Conservation (phyloP, 2,113 vertebrate species). For the Serilophus lunatus region DNA sequence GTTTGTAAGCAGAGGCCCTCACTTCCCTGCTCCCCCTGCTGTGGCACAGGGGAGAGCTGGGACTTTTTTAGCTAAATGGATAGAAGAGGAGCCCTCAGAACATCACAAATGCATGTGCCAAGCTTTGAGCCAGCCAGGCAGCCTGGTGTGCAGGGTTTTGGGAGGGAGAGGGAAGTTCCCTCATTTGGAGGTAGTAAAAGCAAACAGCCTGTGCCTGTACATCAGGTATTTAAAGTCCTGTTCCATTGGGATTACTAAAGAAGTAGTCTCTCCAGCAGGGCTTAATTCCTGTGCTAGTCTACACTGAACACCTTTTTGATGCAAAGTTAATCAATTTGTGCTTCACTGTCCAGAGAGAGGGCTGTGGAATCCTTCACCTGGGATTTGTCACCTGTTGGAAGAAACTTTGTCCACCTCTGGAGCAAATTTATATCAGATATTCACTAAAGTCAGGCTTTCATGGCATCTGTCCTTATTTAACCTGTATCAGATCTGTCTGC, state of each 20-base stretch:
- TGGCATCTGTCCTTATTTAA: not conserved
- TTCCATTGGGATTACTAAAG: constrained; percentile 51
- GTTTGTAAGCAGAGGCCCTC: not conserved
- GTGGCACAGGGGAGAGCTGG: accelerated
- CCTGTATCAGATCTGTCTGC: not conserved
- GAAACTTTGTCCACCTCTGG: not conserved
- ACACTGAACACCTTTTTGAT: not conserved
- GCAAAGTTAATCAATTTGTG: not conserved
- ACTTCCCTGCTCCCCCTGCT: not conserved
- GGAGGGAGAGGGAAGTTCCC: not conserved
- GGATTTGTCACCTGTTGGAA: not conserved
- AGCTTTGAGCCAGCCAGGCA: not conserved
- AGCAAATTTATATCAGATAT: not conserved
- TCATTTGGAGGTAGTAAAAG: not conserved
- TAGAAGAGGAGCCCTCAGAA: not conserved
- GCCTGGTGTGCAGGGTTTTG: not conserved
- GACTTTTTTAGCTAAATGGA: not conserved
- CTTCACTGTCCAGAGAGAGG: not conserved
- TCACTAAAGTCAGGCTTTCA: not conserved
- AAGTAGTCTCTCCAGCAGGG: constrained; percentile 28
- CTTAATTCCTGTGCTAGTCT: constrained; percentile 46
- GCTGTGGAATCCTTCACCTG: not conserved
- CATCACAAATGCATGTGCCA: accelerated
- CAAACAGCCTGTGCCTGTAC: constrained; percentile 34
- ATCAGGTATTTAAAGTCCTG: not conserved